Evolutionary conservation across 2,888 invertebrate genomes (phyloP).

Genomic region (Linnaemya tessellans): DNA sequence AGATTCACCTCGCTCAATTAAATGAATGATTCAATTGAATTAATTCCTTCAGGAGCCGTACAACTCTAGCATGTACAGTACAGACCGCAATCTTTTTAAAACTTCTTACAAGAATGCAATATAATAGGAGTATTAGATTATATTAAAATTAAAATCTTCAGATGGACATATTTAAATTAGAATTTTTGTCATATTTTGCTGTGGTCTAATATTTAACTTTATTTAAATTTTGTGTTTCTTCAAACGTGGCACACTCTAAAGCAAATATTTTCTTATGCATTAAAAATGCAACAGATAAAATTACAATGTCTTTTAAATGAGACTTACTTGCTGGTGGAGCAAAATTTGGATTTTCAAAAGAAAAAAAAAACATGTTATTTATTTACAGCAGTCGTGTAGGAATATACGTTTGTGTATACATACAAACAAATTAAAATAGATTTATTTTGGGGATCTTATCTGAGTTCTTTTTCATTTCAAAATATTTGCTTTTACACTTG

Average conservation of each 20-base stretch:
- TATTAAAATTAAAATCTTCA: neutral
- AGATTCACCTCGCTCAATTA: too few relatives aligned
- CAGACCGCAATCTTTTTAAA: neutral
- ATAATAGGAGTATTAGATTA: neutral
- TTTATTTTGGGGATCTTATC: conserved; percentile 54
- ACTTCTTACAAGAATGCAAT: neutral
- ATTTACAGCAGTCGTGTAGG: conserved; percentile 1
- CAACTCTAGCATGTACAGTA: too few relatives aligned
- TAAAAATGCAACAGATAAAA: conserved; percentile 24
- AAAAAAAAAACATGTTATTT: conserved; percentile 2
- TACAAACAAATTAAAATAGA: too few relatives aligned
- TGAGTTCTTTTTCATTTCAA: conserved; percentile 55
- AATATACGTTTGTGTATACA: neutral
- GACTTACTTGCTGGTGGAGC: neutral
- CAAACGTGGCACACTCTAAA: conserved; percentile 48
- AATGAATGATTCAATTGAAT: too few relatives aligned
- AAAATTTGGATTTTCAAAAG: conserved; percentile 1
- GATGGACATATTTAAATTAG: neutral
- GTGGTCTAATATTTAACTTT: conserved; percentile 23
- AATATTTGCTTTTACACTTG: conserved; percentile 69
- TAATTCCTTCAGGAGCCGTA: too few relatives aligned
- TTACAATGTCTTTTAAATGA: conserved; percentile 2
- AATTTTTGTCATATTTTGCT: neutral
- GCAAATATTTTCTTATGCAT: conserved; percentile 64
- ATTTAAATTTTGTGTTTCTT: conserved; percentile 52